phyloP scores from a whole-genome alignment of 2,797 vertebrate species.

The Silurus aristotelis region DNA sequence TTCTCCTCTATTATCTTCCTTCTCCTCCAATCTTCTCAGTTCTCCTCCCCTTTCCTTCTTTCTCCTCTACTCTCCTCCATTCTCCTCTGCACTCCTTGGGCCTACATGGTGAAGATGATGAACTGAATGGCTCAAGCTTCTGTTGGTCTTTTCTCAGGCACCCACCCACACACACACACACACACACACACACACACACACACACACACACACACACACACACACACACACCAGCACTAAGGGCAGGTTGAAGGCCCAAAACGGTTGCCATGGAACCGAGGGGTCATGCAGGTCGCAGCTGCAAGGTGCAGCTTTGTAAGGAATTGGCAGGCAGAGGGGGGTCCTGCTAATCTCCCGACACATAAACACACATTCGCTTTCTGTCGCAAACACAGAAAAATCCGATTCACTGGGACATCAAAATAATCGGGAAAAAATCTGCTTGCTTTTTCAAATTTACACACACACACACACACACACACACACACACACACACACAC shows the following conservation, averaged over 20 bases:
- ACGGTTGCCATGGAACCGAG: conserved; percentile 52
- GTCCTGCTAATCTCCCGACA: conserved; percentile 54
- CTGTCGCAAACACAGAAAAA: background rate
- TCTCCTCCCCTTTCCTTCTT: too few species aligned
- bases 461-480: background rate
- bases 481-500: conserved; percentile 17
- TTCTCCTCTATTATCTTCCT: too few species aligned
- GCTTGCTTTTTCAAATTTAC: too few species aligned
- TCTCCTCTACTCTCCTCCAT: background rate
- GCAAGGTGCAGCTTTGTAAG: conserved; percentile 59
- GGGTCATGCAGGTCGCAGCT: conserved; percentile 57
- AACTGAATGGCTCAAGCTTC: conserved; percentile 38
- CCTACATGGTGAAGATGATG: conserved; percentile 9
- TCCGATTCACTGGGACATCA: too few species aligned
- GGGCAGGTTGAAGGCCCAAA: conserved; percentile 45
- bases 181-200: conserved; percentile 18
- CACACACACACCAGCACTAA: conserved; percentile 24
- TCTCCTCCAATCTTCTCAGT: too few species aligned
- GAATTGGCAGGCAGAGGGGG: conserved; percentile 53
- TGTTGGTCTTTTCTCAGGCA: conserved; percentile 49
- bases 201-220: conserved; percentile 34
- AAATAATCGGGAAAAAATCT: too few species aligned
- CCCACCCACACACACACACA: conserved; percentile 14
- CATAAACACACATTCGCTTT: conserved; percentile 33
- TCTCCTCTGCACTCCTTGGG: background rate